Conservation (phyloP, 2,113 vertebrate genomes). For the Sander lucioperca region DNA sequence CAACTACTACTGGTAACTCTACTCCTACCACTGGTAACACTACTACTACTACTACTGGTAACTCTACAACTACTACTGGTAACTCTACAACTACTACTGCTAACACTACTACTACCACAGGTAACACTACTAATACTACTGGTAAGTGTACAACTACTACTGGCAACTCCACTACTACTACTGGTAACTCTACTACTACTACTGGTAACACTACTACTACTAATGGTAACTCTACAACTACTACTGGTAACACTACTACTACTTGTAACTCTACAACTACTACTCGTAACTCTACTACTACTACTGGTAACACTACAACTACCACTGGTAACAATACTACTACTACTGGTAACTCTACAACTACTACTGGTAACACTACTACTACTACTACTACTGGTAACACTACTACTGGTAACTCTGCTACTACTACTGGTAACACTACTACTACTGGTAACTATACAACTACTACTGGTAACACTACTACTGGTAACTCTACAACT, state of each 20-base stretch:
- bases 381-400: too few relatives aligned
- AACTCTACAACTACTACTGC: background rate
- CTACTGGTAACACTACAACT: background rate
- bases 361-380: too few relatives aligned
- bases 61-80: background rate
- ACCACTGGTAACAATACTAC: too few relatives aligned
- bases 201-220: background rate
- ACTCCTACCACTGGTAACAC: background rate
- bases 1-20: background rate
- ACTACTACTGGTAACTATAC: too few relatives aligned
- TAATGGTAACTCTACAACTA: background rate
- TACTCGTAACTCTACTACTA: background rate
- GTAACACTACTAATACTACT: background rate
- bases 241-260: background rate
- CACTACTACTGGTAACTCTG: too few relatives aligned
- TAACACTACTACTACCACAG: background rate
- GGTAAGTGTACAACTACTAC: too few relatives aligned
- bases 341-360: too few relatives aligned
- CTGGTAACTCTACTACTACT: background rate
- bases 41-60: too few relatives aligned
- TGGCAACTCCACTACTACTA: background rate
- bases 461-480: background rate
- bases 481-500: background rate
- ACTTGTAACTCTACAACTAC: background rate
- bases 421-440: too few relatives aligned